Conservation (phyloP, 2,113 vertebrate species). For the Propithecus coquereli region DNA sequence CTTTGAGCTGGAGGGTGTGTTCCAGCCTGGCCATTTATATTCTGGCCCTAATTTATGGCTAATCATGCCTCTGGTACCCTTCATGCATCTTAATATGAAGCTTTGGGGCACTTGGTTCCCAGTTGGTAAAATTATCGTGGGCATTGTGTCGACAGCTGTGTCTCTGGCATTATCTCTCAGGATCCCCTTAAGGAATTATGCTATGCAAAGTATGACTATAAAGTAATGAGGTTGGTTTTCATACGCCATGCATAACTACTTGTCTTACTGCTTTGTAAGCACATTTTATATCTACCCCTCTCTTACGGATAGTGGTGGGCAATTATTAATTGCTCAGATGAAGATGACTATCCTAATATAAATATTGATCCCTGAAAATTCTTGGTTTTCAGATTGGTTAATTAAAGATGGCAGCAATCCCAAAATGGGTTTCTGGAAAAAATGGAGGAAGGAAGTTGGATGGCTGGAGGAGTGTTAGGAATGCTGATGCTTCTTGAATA, state of each 20-base stretch:
- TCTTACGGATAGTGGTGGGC: background rate
- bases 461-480: background rate
- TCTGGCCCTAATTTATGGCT: slow-evolving; percentile 64
- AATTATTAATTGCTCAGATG: background rate
- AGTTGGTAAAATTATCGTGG: slow-evolving; percentile 60
- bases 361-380: background rate
- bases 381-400: background rate
- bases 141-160: slow-evolving; percentile 66
- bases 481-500: background rate
- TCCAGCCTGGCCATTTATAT: background rate
- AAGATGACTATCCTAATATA: background rate
- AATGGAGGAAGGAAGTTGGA: background rate
- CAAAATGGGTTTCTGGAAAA: background rate
- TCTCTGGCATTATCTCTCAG: background rate
- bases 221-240: background rate
- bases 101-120: slow-evolving; percentile 60
- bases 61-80: slow-evolving; percentile 39
- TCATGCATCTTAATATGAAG: slow-evolving; percentile 67
- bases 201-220: background rate
- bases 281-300: background rate
- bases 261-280: background rate
- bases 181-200: slow-evolving; percentile 1
- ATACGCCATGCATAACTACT: background rate
- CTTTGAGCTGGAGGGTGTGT: background rate
- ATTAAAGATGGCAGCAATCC: background rate